phyloP scores from a whole-genome alignment of 1,140 invertebrate genomes.

The Brachionus angularis region DNA sequence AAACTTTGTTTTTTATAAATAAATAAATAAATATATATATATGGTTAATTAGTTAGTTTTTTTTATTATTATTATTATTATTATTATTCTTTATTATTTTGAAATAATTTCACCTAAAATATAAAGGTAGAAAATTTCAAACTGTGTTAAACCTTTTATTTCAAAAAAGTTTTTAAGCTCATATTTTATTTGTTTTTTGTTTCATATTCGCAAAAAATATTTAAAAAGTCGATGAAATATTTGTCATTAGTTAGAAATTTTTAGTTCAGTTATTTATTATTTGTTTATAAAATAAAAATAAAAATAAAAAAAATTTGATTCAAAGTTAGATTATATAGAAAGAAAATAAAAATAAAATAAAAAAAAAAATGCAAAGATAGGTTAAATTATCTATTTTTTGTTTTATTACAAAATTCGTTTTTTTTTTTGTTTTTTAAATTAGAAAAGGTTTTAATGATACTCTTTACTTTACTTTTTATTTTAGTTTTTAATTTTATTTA shows the following conservation, averaged over 20 bases:
- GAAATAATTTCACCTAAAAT: no score
- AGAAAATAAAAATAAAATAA: constrained; percentile 32
- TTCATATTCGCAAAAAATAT: constrained; percentile 25
- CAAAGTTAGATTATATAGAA: no score
- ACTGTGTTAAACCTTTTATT: constrained; percentile 39
- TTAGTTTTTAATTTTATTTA: no score
- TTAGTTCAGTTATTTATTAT: constrained; percentile 19
- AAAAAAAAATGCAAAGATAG: constrained; percentile 34
- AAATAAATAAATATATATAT: no score
- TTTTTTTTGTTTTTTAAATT: no score
- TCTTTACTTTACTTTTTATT: constrained; percentile 19
- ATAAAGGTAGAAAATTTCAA: neutral
- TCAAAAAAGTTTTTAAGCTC: constrained; percentile 17
- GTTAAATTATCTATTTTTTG: constrained; percentile 43
- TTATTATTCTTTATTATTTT: no score
- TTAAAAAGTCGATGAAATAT: constrained; percentile 35
- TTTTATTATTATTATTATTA: no score
- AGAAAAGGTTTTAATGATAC: constrained; percentile 38
- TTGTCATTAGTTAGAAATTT: constrained; percentile 38
- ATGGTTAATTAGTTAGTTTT: no score
- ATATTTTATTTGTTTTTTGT: constrained; percentile 43
- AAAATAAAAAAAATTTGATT: no score
- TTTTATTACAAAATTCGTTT: no score
- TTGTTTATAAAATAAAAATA: no score
- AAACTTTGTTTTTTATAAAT: no score